Evolutionary conservation across 2,888 invertebrate species (phyloP).

Genomic region (Orgyia antiqua): DNA sequence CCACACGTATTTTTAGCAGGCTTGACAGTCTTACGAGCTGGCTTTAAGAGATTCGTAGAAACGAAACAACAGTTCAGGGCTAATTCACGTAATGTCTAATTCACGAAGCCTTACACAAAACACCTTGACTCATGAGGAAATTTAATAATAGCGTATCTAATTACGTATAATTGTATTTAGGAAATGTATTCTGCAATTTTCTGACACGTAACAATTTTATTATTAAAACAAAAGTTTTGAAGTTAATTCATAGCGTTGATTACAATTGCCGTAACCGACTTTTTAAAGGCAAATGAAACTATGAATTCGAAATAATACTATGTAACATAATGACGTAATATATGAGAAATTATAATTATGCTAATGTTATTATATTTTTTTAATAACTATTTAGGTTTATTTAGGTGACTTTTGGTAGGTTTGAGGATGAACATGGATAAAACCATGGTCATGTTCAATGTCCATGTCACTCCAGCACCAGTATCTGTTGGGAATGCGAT

Average conservation of each 20-base stretch:
- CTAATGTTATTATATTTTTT: too few relatives aligned
- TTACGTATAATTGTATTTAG: conserved; percentile 4
- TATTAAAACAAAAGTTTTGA: background rate
- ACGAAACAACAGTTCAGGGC: background rate
- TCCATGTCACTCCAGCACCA: too few relatives aligned
- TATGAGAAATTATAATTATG: too few relatives aligned
- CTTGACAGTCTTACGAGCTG: too few relatives aligned
- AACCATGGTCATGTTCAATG: too few relatives aligned
- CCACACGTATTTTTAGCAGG: too few relatives aligned
- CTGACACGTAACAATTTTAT: background rate
- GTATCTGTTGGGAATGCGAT: too few relatives aligned
- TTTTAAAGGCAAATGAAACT: background rate
- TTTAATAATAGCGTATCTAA: conserved; percentile 5
- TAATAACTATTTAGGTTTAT: too few relatives aligned
- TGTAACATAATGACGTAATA: too few relatives aligned
- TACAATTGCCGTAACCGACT: conserved; percentile 1
- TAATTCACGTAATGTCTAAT: conserved; percentile 1
- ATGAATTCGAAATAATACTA: too few relatives aligned
- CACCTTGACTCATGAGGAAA: conserved; percentile 2
- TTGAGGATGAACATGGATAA: too few relatives aligned
- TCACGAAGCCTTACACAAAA: conserved; percentile 1
- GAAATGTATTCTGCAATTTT: conserved; percentile 2
- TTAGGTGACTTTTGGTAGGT: too few relatives aligned
- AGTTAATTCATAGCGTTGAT: conserved; percentile 1
- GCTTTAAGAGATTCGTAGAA: background rate